Conservation (phyloP, 2,888 invertebrate genomes). For the Pterobdella sp. region DNA sequence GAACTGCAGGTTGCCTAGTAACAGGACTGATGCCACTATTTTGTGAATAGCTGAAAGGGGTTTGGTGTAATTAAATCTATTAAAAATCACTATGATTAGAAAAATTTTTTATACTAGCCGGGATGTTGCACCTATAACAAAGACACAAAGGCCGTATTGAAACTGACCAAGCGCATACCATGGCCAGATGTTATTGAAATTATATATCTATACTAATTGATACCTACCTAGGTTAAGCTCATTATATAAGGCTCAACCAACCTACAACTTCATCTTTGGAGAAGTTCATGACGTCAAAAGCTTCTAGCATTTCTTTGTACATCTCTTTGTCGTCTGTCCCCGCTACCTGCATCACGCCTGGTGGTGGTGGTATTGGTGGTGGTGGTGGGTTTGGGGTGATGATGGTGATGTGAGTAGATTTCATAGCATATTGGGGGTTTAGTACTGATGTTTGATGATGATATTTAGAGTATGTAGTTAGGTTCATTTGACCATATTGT, state of each 20-base stretch:
- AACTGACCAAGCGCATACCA: too few species aligned
- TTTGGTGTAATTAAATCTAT: background rate
- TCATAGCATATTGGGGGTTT: background rate
- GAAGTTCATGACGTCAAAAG: slow-evolving; percentile 99
- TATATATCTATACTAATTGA: too few species aligned
- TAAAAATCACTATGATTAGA: too few species aligned
- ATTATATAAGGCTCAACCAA: slow-evolving; percentile 4
- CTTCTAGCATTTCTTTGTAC: slow-evolving; percentile 85
- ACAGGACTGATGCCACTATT: slow-evolving; percentile 86
- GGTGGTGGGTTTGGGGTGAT: background rate
- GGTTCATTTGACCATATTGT: background rate
- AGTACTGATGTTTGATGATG: background rate
- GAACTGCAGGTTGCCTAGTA: slow-evolving; percentile 98
- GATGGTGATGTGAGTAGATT: background rate
- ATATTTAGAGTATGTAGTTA: background rate
- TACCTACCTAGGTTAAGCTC: too few species aligned
- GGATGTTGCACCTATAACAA: too few species aligned
- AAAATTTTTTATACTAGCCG: too few species aligned
- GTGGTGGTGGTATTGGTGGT: slow-evolving; percentile 36
- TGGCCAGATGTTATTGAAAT: background rate
- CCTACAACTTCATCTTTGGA: slow-evolving; percentile 68
- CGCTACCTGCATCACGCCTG: slow-evolving; percentile 62
- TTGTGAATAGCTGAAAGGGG: slow-evolving; percentile 65
- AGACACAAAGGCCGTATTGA: too few species aligned
- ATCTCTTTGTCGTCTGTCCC: slow-evolving; percentile 62